These are phyloP conservation scores for Ellobius talpinus DNA, from an alignment of 2,113 vertebrate species.

Conservation along the genomic window DNA sequence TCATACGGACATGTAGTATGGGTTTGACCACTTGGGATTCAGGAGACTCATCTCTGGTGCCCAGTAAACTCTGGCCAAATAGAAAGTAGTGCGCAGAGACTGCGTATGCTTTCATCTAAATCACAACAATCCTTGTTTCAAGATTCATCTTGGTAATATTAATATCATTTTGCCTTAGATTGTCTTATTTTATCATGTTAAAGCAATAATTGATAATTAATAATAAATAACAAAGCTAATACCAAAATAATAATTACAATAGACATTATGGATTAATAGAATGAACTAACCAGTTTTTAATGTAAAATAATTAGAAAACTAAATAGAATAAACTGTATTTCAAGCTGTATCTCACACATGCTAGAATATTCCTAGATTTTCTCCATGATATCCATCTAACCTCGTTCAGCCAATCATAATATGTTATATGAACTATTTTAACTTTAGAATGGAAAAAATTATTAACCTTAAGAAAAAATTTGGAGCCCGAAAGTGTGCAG, in stretches of 20 bases:
- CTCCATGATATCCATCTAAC: not conserved
- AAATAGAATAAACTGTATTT: constrained; percentile 3
- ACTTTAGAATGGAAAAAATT: not conserved
- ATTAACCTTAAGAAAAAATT: not conserved
- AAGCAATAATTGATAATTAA: not conserved
- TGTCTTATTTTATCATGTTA: not conserved
- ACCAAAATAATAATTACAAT: not conserved
- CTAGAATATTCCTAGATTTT: not conserved
- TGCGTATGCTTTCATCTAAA: not conserved
- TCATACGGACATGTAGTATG: not conserved
- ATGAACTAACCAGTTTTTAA: constrained; percentile 15
- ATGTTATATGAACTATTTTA: not conserved
- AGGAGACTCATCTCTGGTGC: not conserved
- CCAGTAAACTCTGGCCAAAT: not conserved
- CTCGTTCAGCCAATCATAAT: constrained; percentile 1
- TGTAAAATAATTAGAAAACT: not conserved
- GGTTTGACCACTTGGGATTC: not conserved
- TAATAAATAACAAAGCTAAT: not conserved
- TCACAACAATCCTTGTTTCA: not conserved
- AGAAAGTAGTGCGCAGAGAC: not conserved
- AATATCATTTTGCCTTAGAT: not conserved
- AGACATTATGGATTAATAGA: not conserved
- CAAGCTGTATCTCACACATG: not conserved
- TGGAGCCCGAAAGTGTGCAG: not conserved
- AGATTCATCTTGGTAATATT: not conserved